A percentile compares a stretch with the other conserved stretches of the same genome.
Evolutionary conservation across 30 jellyfish, hydroid and myxozoan genomes (phyloP).

Genomic region (Mastigias papua): DNA sequence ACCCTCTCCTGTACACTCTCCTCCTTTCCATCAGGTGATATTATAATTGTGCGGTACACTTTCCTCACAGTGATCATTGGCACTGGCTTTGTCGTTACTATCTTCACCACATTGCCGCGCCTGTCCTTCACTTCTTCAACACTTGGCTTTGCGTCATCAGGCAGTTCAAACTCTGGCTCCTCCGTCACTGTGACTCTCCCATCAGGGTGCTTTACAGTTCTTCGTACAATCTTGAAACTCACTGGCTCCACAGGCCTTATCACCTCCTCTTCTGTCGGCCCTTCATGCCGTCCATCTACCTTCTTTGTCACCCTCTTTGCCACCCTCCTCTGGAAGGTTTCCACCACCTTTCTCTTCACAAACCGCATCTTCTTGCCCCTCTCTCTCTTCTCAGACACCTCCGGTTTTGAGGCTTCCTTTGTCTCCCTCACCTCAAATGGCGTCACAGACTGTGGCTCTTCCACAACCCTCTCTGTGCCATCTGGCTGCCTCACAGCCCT

Average conservation of each 20-base stretch:
- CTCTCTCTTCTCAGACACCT: slow-evolving; percentile 61
- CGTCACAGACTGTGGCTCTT: slow-evolving; percentile 66
- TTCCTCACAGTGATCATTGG: slow-evolving; percentile 45
- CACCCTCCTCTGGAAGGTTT: slow-evolving; percentile 44
- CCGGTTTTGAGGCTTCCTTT: slow-evolving; percentile 72
- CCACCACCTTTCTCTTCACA: slow-evolving; percentile 78
- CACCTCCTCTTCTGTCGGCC: slow-evolving; percentile 67
- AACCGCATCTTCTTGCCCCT: slow-evolving; percentile 52
- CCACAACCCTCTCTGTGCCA: slow-evolving; percentile 67
- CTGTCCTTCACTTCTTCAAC: slow-evolving; percentile 80
- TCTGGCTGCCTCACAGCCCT: slow-evolving; percentile 79
- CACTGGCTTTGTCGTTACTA: slow-evolving; percentile 71
- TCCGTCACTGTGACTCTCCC: slow-evolving; percentile 49
- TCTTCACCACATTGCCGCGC: slow-evolving; percentile 75
- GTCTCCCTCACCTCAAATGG: slow-evolving; percentile 73
- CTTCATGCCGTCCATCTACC: slow-evolving; percentile 61
- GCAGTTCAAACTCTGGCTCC: slow-evolving; percentile 78
- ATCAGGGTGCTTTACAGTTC: slow-evolving; percentile 28
- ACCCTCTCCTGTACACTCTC: slow-evolving; percentile 49
- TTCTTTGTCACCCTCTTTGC: slow-evolving; percentile 35
- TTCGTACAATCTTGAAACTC: slow-evolving; percentile 40
- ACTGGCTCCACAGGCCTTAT: slow-evolving; percentile 75
- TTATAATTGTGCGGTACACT: slow-evolving; percentile 36
- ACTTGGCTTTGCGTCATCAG: slow-evolving; percentile 74
- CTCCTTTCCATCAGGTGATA: slow-evolving; percentile 51